Evolutionary conservation across 2,888 invertebrate genomes (phyloP), one percentile per base, ranked within the genome.

Genomic region (Eustalomyia histrio): DNA sequence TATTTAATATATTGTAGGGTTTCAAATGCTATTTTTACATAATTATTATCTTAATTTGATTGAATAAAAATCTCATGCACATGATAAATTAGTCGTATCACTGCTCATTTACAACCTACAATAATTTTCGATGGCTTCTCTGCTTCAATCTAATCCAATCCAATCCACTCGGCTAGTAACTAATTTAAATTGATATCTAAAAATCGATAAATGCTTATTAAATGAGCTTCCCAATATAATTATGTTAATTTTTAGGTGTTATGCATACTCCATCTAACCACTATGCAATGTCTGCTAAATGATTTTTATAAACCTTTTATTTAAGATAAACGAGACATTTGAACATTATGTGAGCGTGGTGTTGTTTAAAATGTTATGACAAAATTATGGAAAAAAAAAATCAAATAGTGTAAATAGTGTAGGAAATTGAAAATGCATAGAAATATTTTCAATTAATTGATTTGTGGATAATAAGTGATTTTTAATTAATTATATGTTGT

Each of bases 161-260:
- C 12, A 39, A 10, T 12, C 39, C 14, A 39, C 14, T 35, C 2
- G 5, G 7, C 21, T 39, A 12, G 39, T 39, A 12, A 39, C 39
- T 39, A 39, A 39, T 39, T 39, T 39, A 39, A 39, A 39, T 39
- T 39, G 39, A 39, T 39, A 39, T 39, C 39, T 24, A n/a, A 8
- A 24, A 21, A 29, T 58, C 61, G 18, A 65, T 65, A 65, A 65
- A 52, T 53, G 52, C 53, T 65, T 65, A 33, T 39, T 53, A 52
- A 65, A 65, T 65, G 52, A 18, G 52, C 52, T 53, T n/a, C 65
- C 65, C 65, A 64, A 14, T 52, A 33, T 65, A 65, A 65, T 65
- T 65, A 64, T 29, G 29, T 50, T 29, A 64, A 65, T 52, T 65
- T 61, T 47, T n/a, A 61, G 61, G 61, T 61, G 47, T 61, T 61